Evolutionary conservation across 2,113 vertebrate genomes (phyloP).

Genomic region (human (Homo sapiens)): GRCh38 chr3:21225001-21225500

Average conservation of each 20-base stretch:
- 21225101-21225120: conserved; percentile 12
- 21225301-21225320: neutral
- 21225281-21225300: neutral
- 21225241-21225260: neutral
- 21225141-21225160: neutral
- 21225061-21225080: neutral
- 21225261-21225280: neutral
- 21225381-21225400: neutral
- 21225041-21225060: neutral
- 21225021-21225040: neutral
- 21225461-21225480: neutral
- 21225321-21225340: neutral
- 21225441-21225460: neutral
- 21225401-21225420: neutral
- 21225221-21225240: neutral
- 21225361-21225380: neutral
- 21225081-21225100: neutral
- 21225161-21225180: conserved; percentile 15
- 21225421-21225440: neutral
- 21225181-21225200: neutral
- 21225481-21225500: neutral
- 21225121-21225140: conserved; percentile 9
- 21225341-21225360: neutral
- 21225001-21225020: neutral
- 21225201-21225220: neutral